Conservation (phyloP, 1,140 invertebrate genomes). For the Microplitis demolitor region DNA sequence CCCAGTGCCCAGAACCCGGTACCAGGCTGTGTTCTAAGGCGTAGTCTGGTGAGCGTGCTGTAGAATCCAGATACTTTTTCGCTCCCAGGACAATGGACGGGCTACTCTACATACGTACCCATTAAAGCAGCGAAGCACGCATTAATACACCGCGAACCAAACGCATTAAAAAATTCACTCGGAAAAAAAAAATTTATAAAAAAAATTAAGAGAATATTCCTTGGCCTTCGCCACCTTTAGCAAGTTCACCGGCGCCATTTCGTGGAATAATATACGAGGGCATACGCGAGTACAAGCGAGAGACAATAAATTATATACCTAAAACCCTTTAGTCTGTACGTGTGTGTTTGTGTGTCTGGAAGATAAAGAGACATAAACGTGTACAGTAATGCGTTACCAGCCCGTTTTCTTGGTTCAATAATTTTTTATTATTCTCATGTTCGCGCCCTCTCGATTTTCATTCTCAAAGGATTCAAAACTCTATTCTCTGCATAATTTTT, state of each 20-base stretch:
- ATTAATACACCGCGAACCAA: slow-evolving; percentile 43
- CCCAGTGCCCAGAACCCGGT: neutral
- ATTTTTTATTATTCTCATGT: neutral
- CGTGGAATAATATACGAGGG: slow-evolving; percentile 12
- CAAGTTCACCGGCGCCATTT: neutral
- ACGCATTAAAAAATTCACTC: neutral
- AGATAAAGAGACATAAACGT: too few relatives aligned
- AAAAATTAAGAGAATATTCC: neutral
- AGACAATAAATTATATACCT: slow-evolving; percentile 10
- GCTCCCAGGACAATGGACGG: slow-evolving; percentile 42
- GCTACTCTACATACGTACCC: slow-evolving; percentile 55
- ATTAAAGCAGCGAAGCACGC: slow-evolving; percentile 54
- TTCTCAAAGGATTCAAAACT: slow-evolving; percentile 9
- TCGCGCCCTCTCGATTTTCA: neutral
- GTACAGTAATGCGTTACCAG: neutral
- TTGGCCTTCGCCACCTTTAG: neutral
- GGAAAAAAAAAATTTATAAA: neutral
- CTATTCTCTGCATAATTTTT: slow-evolving; percentile 13
- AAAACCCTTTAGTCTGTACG: too few relatives aligned
- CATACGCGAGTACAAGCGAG: neutral
- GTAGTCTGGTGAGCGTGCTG: slow-evolving; percentile 46
- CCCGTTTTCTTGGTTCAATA: neutral
- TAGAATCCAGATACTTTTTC: slow-evolving; percentile 32
- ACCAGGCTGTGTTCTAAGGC: neutral
- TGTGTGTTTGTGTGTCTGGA: too few relatives aligned